Evolutionary conservation across 2,888 invertebrate species (phyloP), one percentile per base, ranked within the genome.

Genomic region (Cheilosia vulpina): DNA sequence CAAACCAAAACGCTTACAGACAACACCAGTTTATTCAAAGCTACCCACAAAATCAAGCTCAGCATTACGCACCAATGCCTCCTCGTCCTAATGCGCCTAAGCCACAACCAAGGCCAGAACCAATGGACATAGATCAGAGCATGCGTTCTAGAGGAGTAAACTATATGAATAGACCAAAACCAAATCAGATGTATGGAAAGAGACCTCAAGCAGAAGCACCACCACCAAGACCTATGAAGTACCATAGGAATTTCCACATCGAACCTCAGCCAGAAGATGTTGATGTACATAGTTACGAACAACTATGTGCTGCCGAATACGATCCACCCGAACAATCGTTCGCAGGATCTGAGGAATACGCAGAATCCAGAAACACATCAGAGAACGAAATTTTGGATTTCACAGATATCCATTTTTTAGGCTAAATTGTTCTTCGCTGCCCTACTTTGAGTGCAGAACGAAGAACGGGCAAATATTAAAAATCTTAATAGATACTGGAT

Each of bases 381-480:
- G 21, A 11, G 17, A 50, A 19, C 47, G 47, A 47, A 47, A 52
- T 87, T 11, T 81, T 83, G 21, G n/a, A 66, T 7, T 31, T 31
- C 4, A 31, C 31, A 7, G 31, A 31, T 31, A 31, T 31, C 31
- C 31, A 31, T 31, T 24, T 24, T 24, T 24, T 24, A 24, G 24
- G 2, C 4, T 24, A 24, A 24, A 24, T 24, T 24, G 24, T 41
- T 41, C 15, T 41, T 41, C 41, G 41, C 11, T 41, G 41, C 41
- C 41, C 41, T 41, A 41, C 41, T 41, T 41, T 41, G 41, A 41
- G 41, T 41, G 41, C 15, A 41, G 41, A 15, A 41, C 41, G 15
- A 41, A 41, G 15, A 41, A 41, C 41, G 9, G 41, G 41, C 41
- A 41, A 41, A 41, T 13, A 24, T 2, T 24, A 24, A 24, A 24